Evolutionary conservation across 2,113 vertebrate genomes (phyloP).

Genomic region (Brachyhypopomus occidentalis): DNA sequence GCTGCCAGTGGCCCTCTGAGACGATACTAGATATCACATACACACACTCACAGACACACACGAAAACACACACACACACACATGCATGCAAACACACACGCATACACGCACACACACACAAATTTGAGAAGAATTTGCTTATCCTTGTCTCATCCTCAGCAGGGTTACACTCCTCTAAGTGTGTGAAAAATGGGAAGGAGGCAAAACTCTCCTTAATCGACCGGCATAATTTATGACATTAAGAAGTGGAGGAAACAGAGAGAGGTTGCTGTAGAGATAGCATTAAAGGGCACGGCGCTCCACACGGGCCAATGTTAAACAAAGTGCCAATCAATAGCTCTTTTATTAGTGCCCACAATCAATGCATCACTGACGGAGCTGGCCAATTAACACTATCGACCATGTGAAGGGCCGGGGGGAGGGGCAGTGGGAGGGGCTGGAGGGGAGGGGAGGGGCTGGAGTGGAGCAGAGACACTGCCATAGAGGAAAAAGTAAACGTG

Average conservation of each 20-base stretch:
- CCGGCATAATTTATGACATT: slow-evolving; percentile 76
- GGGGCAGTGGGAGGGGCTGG: slow-evolving; percentile 46
- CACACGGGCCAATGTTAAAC: slow-evolving; percentile 75
- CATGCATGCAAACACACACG: background rate
- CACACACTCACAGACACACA: background rate
- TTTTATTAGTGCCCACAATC: slow-evolving; percentile 88
- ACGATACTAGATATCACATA: no score
- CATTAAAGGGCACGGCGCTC: slow-evolving; percentile 76
- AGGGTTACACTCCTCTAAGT: background rate
- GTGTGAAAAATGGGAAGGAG: slow-evolving; percentile 29
- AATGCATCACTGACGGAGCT: slow-evolving; percentile 81
- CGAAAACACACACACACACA: background rate
- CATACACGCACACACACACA: background rate
- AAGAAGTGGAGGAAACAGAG: slow-evolving; percentile 77
- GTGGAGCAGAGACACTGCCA: slow-evolving; percentile 49
- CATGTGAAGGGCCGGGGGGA: slow-evolving; percentile 37
- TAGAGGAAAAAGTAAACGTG: slow-evolving; percentile 24
- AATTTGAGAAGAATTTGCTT: background rate
- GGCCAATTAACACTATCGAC: slow-evolving; percentile 86
- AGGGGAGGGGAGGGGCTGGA: slow-evolving; percentile 67
- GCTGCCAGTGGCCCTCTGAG: background rate
- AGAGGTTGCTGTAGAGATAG: slow-evolving; percentile 82
- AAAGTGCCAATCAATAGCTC: slow-evolving; percentile 84
- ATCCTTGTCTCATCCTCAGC: slow-evolving; percentile 6
- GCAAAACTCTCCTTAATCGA: slow-evolving; percentile 62